phyloP scores from a whole-genome alignment of 2,888 invertebrate genomes.

The Rotaria sp. region DNA sequence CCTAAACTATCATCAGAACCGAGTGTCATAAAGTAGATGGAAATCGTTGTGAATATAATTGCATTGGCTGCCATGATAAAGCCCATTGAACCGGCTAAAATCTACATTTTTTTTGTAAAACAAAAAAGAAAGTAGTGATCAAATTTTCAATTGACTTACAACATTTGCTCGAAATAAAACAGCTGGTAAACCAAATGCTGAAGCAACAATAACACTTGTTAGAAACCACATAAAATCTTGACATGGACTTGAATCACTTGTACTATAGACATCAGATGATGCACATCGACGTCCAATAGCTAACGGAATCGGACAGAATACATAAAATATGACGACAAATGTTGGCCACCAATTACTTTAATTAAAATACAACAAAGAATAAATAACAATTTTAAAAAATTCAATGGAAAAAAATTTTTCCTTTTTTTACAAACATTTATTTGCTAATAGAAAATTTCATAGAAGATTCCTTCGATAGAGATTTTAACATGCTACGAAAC shows the following conservation, averaged over 20 bases:
- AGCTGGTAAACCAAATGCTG: background rate
- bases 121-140: background rate
- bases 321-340: conserved; percentile 16
- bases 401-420: no score
- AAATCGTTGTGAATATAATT: background rate
- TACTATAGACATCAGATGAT: background rate
- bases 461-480: no score
- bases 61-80: background rate
- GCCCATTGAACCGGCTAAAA: background rate
- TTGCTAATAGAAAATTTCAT: no score
- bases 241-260: background rate
- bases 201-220: background rate
- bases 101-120: background rate
- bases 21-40: background rate
- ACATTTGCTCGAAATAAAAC: background rate
- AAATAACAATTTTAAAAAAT: background rate
- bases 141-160: background rate
- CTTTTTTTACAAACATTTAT: no score
- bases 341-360: conserved; percentile 13
- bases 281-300: background rate
- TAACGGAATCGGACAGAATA: conserved; percentile 16
- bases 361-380: background rate
- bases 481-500: no score
- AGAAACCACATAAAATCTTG: background rate
- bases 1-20: background rate